Evolutionary conservation across 2,113 vertebrate genomes (phyloP), one percentile per base, ranked within the genome.

Genomic region (Poeciliopsis retropinna): DNA sequence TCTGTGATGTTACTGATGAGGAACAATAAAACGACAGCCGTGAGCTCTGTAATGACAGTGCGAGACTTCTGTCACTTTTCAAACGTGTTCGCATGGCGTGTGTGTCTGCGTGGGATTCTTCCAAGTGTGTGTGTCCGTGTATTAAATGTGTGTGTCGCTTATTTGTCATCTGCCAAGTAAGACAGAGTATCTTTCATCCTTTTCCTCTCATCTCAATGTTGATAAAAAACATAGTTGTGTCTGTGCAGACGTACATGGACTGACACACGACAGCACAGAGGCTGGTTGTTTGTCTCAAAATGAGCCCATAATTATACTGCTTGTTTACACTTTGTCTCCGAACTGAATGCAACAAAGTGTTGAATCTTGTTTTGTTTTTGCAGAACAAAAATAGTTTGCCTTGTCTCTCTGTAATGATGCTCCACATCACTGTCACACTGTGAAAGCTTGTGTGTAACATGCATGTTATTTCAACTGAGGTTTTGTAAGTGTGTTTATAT

Each of bases 51-150:
- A 90, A 92, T 89, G 89, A 91, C 89, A 88, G 70, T 87, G 82
- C 88, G 82, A 92, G 88, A 87, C 87, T 91, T 89, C 74, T 92
- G 88, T 91, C 90, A 91, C 82, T 87, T 89, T 91, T 87, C 90
- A 91, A 89, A 90, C 80, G 90, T 85, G 85, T 87, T 87, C 86
- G 78, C 84, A 82, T 64, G 60, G 73, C 71, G 54, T 60, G 28
- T 87, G 79, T 76, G 70, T 73, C 10, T 78, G 39, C 62, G 68
- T 76, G 66, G 25, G 64, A 39, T 70, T 76, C 61, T 62, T 77
- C 34, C 67, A 64, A n/a, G 32, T 34, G 15, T 78, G 37, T 71
- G 30, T 32, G 64, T 34, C 81, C 72, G 15, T 31, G 28, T 67
- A 31, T 27, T 79, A 2, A 11, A 27, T 73, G 71, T 47, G 63